Evolutionary conservation across 2,888 invertebrate genomes (phyloP).

Genomic region (Stenurella melanura): DNA sequence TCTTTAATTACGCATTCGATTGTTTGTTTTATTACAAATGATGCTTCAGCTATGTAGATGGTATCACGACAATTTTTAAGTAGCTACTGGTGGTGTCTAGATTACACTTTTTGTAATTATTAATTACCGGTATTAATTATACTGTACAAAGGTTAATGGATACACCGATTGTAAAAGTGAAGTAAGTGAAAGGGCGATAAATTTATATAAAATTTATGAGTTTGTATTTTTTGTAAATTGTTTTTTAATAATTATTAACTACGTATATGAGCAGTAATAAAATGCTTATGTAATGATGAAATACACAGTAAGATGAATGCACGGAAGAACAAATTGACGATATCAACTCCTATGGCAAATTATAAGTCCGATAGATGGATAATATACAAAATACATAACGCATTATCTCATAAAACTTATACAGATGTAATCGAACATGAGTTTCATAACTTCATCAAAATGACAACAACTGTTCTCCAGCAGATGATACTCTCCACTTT

Average conservation of each 20-base stretch:
- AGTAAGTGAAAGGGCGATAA: conserved; percentile 9
- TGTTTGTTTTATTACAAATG: conserved; percentile 57
- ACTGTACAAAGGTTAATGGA: conserved; percentile 17
- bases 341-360: too few relatives aligned
- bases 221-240: background rate
- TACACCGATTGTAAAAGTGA: conserved; percentile 1
- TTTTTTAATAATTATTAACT: background rate
- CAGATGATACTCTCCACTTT: too few relatives aligned
- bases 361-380: too few relatives aligned
- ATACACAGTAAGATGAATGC: background rate
- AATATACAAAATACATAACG: too few relatives aligned
- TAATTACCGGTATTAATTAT: conserved; percentile 36
- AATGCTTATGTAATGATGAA: background rate
- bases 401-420: too few relatives aligned
- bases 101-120: conserved; percentile 34
- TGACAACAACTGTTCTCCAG: too few relatives aligned
- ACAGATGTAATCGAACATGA: too few relatives aligned
- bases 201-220: conserved; percentile 4
- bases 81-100: conserved; percentile 43
- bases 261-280: background rate
- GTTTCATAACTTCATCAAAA: too few relatives aligned
- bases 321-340: too few relatives aligned
- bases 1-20: conserved; percentile 62
- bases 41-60: conserved; percentile 42
- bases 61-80: conserved; percentile 42